These are phyloP conservation scores for Fulmarus glacialis DNA, from an alignment of 2,113 vertebrate species.

Conservation along the genomic window DNA sequence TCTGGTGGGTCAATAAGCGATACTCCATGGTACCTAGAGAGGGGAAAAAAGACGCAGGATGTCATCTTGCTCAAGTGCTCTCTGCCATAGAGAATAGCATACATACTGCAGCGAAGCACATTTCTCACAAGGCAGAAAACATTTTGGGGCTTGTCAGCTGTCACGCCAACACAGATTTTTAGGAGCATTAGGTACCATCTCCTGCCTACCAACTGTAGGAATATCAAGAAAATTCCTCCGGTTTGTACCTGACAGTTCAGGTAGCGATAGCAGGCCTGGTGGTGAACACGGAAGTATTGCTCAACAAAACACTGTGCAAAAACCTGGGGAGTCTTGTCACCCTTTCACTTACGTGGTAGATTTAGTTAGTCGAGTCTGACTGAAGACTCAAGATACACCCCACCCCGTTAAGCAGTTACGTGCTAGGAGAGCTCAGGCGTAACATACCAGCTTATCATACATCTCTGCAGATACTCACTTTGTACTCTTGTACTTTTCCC, in stretches of 20 bases:
- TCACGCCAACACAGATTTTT: neutral
- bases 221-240: neutral
- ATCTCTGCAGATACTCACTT: constrained; percentile 81
- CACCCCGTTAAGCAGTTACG: accelerated
- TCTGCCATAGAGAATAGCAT: neutral
- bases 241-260: neutral
- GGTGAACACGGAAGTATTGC: accelerated
- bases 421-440: accelerated
- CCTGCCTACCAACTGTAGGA: neutral
- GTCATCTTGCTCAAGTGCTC: neutral
- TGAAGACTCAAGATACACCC: neutral
- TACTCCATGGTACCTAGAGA: constrained; percentile 86
- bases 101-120: neutral
- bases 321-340: neutral
- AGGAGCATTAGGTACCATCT: neutral
- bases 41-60: neutral
- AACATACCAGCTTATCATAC: accelerated
- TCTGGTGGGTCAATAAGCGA: constrained; percentile 87
- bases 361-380: neutral
- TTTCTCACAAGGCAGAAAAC: neutral
- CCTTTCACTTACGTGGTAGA: neutral
- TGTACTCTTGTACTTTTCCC: constrained; percentile 92
- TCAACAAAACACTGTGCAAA: neutral
- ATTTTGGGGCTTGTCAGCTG: neutral
- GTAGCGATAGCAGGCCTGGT: neutral